These are phyloP conservation scores for Knipowitschia caucasica DNA, from an alignment of 2,797 vertebrate species.

Conservation along the genomic window DNA sequence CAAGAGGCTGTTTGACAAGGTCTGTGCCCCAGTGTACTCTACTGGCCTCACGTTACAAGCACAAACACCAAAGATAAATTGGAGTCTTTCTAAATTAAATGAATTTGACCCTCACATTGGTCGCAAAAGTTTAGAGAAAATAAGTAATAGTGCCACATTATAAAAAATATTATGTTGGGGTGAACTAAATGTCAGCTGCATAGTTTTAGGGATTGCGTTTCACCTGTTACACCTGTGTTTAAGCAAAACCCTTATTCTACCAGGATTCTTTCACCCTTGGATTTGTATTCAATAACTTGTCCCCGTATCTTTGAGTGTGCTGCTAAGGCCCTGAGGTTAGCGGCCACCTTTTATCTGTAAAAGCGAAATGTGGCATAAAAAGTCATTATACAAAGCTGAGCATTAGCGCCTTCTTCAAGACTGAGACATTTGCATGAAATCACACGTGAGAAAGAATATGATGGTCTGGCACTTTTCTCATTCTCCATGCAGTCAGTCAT, in stretches of 20 bases:
- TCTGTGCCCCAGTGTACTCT: background rate
- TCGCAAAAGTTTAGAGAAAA: background rate
- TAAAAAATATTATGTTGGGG: no score
- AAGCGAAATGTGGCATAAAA: conserved; percentile 60
- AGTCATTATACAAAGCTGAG: conserved; percentile 59
- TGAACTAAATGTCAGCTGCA: background rate
- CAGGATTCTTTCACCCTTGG: conserved; percentile 13
- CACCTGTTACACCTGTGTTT: background rate
- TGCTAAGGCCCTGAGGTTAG: conserved; percentile 20
- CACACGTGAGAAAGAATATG: conserved; percentile 63
- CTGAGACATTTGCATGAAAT: conserved; percentile 68
- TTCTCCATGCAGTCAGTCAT: conserved; percentile 64
- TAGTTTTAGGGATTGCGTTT: background rate
- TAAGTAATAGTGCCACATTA: background rate
- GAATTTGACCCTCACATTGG: background rate
- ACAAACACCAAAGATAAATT: background rate
- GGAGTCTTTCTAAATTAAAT: conserved; percentile 3
- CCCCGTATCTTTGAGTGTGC: conserved; percentile 18
- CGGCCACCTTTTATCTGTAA: conserved; percentile 42
- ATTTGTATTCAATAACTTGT: conserved; percentile 16
- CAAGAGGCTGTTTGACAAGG: background rate
- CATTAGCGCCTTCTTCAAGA: conserved; percentile 51
- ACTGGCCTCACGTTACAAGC: background rate
- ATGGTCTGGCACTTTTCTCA: conserved; percentile 67
- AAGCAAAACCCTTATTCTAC: conserved; percentile 3